Evolutionary conservation across 1,140 invertebrate species (phyloP).

Genomic region (Globodera ellingtonae): DNA sequence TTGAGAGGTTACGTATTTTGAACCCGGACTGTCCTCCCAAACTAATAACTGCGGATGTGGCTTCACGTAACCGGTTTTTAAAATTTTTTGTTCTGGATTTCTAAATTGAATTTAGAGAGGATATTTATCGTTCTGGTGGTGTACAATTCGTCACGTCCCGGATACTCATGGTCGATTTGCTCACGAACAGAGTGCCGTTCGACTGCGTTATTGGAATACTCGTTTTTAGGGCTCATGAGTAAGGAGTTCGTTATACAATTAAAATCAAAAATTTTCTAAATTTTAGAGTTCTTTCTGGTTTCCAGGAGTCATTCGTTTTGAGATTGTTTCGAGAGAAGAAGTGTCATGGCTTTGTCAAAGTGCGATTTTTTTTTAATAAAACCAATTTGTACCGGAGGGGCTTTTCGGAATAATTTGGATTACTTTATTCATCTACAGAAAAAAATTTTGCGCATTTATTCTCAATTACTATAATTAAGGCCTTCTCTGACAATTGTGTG

Average conservation of each 20-base stretch:
- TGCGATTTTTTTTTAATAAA: no score
- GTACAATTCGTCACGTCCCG: slow-evolving; percentile 84
- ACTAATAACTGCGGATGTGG: slow-evolving; percentile 48
- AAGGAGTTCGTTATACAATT: slow-evolving; percentile 5
- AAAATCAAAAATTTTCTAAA: slow-evolving; percentile 2
- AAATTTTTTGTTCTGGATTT: background rate
- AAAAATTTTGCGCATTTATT: background rate
- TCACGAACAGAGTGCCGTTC: slow-evolving; percentile 87
- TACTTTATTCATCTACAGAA: background rate
- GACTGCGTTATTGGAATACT: slow-evolving; percentile 82
- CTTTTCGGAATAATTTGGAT: no score
- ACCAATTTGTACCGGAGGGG: no score
- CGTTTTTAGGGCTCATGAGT: slow-evolving; percentile 85
- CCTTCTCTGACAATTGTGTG: slow-evolving; percentile 56
- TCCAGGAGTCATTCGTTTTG: slow-evolving; percentile 65
- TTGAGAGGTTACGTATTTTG: slow-evolving; percentile 47
- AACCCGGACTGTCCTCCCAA: slow-evolving; percentile 52
- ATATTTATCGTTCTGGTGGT: slow-evolving; percentile 84
- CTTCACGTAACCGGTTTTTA: slow-evolving; percentile 51
- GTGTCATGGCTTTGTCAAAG: slow-evolving; percentile 56
- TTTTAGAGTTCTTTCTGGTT: slow-evolving; percentile 46
- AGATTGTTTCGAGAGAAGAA: slow-evolving; percentile 64
- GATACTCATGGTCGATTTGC: slow-evolving; percentile 92
- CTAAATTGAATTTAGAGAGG: slow-evolving; percentile 59
- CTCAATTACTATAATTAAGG: slow-evolving; percentile 29